Evolutionary conservation across 2,113 vertebrate species (phyloP).

Genomic region (Nansenia antarctica): DNA sequence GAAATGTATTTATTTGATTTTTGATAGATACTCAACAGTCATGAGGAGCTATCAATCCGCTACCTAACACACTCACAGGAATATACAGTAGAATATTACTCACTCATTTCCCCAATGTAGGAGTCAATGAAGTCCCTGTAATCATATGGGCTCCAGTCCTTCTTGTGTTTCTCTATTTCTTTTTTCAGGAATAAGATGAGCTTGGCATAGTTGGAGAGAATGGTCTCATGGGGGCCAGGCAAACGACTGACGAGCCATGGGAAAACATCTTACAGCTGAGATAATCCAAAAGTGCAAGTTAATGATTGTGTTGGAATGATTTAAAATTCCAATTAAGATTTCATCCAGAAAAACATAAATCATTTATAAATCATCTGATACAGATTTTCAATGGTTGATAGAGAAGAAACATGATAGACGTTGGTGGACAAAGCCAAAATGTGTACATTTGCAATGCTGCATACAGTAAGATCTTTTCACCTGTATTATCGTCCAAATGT

Average conservation of each 20-base stretch:
- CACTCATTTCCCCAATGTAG: constrained; percentile 55
- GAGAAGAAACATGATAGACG: neutral
- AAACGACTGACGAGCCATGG: constrained; percentile 46
- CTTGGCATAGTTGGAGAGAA: constrained; percentile 38
- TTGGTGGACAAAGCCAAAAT: neutral
- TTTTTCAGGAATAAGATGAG: constrained; percentile 53
- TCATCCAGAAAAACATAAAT: too few relatives aligned
- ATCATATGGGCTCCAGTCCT: constrained; percentile 29
- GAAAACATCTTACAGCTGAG: constrained; percentile 57
- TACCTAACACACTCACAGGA: neutral
- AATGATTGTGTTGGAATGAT: too few relatives aligned
- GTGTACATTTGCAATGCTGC: neutral
- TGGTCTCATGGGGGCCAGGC: constrained; percentile 48
- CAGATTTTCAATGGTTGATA: neutral
- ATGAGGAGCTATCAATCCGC: too few relatives aligned
- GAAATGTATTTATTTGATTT: too few relatives aligned
- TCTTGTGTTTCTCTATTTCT: constrained; percentile 41
- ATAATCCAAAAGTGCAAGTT: neutral
- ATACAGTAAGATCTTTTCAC: too few relatives aligned
- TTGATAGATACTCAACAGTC: too few relatives aligned
- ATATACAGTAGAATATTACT: constrained; percentile 48
- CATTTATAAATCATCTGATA: too few relatives aligned
- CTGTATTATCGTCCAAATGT: too few relatives aligned
- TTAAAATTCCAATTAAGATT: too few relatives aligned
- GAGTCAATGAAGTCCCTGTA: constrained; percentile 66